Evolutionary conservation across 2,888 invertebrate genomes (phyloP), one percentile per base, ranked within the genome.

Genomic region (Acrobasis consociella): DNA sequence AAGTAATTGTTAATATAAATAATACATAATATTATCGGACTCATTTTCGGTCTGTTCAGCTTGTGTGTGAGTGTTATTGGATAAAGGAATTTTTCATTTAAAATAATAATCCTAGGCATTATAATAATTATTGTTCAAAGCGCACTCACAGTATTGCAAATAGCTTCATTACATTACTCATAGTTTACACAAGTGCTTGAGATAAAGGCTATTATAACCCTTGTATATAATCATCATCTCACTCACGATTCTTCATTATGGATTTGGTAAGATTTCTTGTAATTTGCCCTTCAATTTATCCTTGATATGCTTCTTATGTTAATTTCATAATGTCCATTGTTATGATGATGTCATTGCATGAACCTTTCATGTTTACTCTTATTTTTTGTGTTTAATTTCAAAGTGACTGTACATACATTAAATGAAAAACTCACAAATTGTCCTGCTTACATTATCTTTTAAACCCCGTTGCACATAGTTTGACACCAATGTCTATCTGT

Each of bases 221-320:
- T 17, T 64, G 50, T 50, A 62, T 42, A 15, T 60, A 5, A 31
- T 31, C 3, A 51, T 55, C 49, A 50, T 38, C 22, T 38, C 38
- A 38, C 38, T 49, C 5, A 59, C 49, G 38, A 65, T 55, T 63
- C 37, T 59, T 63, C 66, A 76, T 62, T 64, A 80, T 81, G 80
- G 79, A 82, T 56, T 67, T 76, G 82, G 83, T 83, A 79, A 82
- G 83, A 66, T 63, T 49, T 49, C 16, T 16, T 38, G 15, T 59
- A n/a, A 15, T 13, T 58, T 62, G 51, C 13, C 55, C 49, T 59
- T 62, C 1, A 5, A n/a, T 42, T 11, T 13, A 11, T 22, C 22
- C 22, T 22, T 31, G 31, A 5, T n/a, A 10, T 46, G 5, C 46
- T 46, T 13, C 3, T 46, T 13, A 46, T 46, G 46, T 46, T 46